These are phyloP conservation scores for Centropus unirufus DNA, from an alignment of 2,113 vertebrate species.

Conservation along the genomic window DNA sequence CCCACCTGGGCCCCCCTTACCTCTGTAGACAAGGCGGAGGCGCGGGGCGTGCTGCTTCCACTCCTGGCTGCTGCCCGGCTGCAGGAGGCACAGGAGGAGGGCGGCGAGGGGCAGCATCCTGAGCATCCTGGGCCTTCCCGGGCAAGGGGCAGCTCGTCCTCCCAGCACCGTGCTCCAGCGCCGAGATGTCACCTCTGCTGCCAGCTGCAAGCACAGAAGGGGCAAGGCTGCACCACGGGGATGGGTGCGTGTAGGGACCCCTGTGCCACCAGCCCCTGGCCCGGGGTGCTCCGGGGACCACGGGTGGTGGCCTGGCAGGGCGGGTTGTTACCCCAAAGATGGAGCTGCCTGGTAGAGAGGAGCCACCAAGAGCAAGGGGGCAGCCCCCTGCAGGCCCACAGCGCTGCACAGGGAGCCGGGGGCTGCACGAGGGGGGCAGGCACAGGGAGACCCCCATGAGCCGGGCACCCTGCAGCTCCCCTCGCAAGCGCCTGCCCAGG, in stretches of 20 bases:
- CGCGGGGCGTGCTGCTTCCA: constrained; percentile 59
- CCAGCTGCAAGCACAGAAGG: constrained; percentile 9
- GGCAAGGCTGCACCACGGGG: background rate
- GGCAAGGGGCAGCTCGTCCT: background rate
- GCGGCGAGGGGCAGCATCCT: background rate
- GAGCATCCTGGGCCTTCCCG: background rate
- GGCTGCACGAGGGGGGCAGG: background rate
- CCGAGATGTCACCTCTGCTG: rapidly evolving
- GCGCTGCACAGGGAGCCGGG: background rate
- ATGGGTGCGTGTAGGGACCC: rapidly evolving
- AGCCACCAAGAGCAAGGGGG: background rate
- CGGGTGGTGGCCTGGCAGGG: rapidly evolving
- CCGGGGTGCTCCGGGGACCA: background rate
- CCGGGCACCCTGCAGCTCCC: background rate
- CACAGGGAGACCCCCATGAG: rapidly evolving
- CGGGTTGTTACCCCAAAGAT: background rate
- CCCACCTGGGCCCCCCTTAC: background rate
- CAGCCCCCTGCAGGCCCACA: background rate
- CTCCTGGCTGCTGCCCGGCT: background rate
- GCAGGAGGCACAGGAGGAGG: constrained; percentile 11
- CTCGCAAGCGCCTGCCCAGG: rapidly evolving
- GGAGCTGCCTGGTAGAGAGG: background rate
- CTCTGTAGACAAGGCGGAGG: constrained; percentile 72
- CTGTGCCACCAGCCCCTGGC: rapidly evolving
- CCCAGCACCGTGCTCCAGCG: constrained; percentile 3